Evolutionary conservation across 2,888 invertebrate genomes (phyloP), one percentile per base, ranked within the genome.

Genomic region (Cataglyphis albicans): DNA sequence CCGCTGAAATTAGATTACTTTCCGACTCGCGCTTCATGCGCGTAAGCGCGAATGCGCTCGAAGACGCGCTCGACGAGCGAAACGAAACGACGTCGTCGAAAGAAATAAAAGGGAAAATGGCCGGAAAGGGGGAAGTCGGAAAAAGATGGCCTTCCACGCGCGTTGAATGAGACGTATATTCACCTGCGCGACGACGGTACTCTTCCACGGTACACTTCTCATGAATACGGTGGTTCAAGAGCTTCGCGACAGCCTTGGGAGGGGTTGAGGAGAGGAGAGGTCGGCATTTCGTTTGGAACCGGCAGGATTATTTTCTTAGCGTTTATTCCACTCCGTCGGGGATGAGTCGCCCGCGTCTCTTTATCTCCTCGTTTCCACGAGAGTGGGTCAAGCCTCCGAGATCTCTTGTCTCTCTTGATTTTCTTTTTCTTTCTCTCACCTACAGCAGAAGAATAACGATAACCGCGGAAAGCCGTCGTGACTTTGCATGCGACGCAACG

Each of bases 161-260:
- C 68, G 18, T 59, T 78, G 73, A 80, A 80, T 72, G 73, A 25
- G 12, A 18, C 59, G 25, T 80, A 59, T 59, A 80, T 78, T 38
- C 44, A 78, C 78, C 59, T 44, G 72, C 44, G 78, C 57, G 59
- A 44, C 57, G 59, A 44, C 44, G 59, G 41, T 59, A 59, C 73
- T 72, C 25, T 21, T 78, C 12, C 25, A 38, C 38, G 38, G 67
- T 55, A 76, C n/a, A n/a, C 52, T 59, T 68, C 32, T 80, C 78
- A 59, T 80, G 78, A 80, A 80, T 80, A 72, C 78, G 59, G 10
- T 59, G 73, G 44, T 76, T 76, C 29, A 76, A 76, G 76, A 76
- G 70, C 52, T 55, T 41, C 55, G 18, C 52, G 18, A 12, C 21
- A 52, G 21, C 18, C 35, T 65, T 52, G 41, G 9, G 0, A 12